phyloP scores from a whole-genome alignment of 2,888 invertebrate species.

The Cetonia aurata region DNA sequence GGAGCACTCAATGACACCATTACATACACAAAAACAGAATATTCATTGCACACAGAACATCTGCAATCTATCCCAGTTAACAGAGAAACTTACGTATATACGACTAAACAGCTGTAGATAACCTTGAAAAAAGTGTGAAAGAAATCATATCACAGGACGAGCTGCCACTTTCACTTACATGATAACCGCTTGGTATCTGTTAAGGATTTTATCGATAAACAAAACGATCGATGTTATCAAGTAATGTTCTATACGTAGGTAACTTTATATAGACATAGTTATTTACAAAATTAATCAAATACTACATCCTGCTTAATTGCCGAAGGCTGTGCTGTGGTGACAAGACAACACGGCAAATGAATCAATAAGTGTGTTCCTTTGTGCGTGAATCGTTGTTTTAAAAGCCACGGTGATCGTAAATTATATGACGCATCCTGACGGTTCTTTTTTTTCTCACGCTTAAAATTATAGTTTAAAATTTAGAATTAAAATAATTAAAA shows the following conservation, averaged over 20 bases:
- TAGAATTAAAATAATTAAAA: no score
- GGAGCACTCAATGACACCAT: conserved; percentile 16
- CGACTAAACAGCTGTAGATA: conserved; percentile 34
- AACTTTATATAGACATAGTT: conserved; percentile 21
- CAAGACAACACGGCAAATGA: conserved; percentile 6
- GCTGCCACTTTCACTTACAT: conserved; percentile 29
- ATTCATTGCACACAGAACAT: conserved; percentile 17
- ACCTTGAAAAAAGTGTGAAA: conserved; percentile 34
- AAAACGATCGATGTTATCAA: conserved; percentile 5
- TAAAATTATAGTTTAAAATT: no score
- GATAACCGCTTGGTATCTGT: conserved; percentile 4
- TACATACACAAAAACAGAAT: conserved; percentile 3
- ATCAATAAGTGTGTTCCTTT: conserved; percentile 16
- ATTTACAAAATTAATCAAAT: conserved; percentile 8
- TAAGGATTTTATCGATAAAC: conserved; percentile 1
- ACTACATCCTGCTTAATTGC: conserved; percentile 11
- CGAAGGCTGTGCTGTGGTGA: conserved; percentile 1
- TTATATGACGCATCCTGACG: neutral
- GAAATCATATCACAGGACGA: conserved; percentile 12
- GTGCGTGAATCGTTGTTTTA: neutral
- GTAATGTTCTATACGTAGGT: conserved; percentile 12
- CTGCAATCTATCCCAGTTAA: conserved; percentile 10
- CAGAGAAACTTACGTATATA: conserved; percentile 19
- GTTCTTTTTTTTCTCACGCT: no score
- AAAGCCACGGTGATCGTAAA: neutral